phyloP scores from a whole-genome alignment of 2,113 vertebrate genomes.

The Brienomyrus longianalis region DNA sequence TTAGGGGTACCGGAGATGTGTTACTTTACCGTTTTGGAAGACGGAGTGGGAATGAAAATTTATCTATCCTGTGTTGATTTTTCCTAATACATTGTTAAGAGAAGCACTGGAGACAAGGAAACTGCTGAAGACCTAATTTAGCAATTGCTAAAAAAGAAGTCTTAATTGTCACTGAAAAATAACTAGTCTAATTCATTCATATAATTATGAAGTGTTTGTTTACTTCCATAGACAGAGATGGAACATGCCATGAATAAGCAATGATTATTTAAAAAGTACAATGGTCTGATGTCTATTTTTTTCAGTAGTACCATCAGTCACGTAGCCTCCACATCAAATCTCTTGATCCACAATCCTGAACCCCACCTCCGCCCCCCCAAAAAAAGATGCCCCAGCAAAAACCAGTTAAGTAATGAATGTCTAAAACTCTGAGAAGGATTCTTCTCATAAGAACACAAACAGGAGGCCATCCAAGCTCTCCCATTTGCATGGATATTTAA shows the following conservation, averaged over 20 bases:
- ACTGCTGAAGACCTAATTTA: neutral
- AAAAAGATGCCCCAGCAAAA: neutral
- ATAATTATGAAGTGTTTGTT: neutral
- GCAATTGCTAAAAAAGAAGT: neutral
- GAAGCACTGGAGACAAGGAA: neutral
- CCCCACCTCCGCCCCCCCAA: neutral
- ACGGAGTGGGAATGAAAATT: neutral
- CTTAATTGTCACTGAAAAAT: neutral
- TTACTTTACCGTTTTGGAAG: neutral
- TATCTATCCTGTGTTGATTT: neutral
- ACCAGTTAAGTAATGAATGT: neutral
- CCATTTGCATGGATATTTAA: neutral
- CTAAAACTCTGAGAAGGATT: neutral
- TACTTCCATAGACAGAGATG: neutral
- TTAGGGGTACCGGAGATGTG: neutral
- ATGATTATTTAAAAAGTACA: neutral
- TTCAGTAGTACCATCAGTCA: neutral
- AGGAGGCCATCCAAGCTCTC: neutral
- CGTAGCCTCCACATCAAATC: neutral
- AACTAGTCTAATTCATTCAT: neutral
- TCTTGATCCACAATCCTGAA: neutral
- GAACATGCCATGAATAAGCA: neutral
- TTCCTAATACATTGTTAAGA: neutral
- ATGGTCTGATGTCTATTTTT: neutral
- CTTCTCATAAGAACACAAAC: neutral